Conservation (phyloP, 2,888 invertebrate species). For the Ichneumon xanthorius region DNA sequence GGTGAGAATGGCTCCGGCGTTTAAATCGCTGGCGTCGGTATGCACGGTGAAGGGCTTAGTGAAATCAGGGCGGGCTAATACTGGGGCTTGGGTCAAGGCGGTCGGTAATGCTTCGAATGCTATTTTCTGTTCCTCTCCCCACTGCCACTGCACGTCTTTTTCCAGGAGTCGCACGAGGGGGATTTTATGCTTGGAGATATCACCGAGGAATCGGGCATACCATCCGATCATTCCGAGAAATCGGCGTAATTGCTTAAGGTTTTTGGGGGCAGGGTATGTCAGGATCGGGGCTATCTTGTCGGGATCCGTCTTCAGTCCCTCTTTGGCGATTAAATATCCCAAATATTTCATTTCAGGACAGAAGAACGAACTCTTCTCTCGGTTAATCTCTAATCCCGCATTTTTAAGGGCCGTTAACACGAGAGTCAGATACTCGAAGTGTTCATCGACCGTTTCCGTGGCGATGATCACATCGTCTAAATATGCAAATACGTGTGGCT, state of each 20-base stretch:
- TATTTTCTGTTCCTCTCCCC: not conserved
- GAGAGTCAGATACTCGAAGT: not conserved
- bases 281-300: no score
- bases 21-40: slow-evolving; percentile 25
- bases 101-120: slow-evolving; percentile 21
- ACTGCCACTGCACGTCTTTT: not conserved
- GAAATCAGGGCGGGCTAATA: slow-evolving; percentile 43
- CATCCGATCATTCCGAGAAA: no score
- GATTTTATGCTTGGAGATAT: not conserved
- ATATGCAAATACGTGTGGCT: slow-evolving; percentile 22
- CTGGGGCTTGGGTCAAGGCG: not conserved
- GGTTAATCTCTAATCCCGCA: no score
- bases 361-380: no score
- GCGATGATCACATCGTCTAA: slow-evolving; percentile 26
- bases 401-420: no score
- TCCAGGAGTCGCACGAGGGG: not conserved
- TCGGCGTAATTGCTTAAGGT: no score
- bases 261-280: no score
- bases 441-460: not conserved
- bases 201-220: not conserved
- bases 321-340: no score
- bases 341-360: no score
- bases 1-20: slow-evolving; percentile 20
- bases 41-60: slow-evolving; percentile 31
- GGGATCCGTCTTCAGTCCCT: no score